phyloP scores from a whole-genome alignment of 92 coral and sea anemone species.

The Muricea muricata region DNA sequence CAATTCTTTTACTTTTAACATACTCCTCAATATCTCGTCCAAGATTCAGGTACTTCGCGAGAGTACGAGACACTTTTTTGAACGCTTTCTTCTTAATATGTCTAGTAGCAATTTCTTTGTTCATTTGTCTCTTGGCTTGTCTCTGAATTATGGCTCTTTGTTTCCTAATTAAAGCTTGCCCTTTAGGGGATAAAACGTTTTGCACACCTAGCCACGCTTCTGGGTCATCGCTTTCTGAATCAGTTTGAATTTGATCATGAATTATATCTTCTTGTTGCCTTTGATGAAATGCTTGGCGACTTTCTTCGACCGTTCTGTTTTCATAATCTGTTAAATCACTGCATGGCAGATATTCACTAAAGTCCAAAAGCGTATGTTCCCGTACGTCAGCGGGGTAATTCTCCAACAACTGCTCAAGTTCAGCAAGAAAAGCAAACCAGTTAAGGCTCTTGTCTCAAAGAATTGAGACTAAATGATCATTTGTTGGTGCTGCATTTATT shows the following conservation, averaged over 20 bases:
- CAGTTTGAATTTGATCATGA: too few relatives aligned
- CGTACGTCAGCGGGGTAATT: conserved; percentile 36
- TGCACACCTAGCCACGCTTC: conserved; percentile 67
- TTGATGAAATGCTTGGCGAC: too few relatives aligned
- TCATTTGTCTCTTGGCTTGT: too few relatives aligned
- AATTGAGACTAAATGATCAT: too few relatives aligned
- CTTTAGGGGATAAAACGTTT: conserved; percentile 35
- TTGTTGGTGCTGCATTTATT: too few relatives aligned
- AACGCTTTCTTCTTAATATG: conserved; percentile 49
- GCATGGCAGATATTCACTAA: conserved; percentile 46
- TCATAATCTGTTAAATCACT: conserved; percentile 65
- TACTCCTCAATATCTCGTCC: conserved; percentile 73
- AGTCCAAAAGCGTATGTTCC: conserved; percentile 59
- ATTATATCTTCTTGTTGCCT: too few relatives aligned
- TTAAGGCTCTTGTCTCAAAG: too few relatives aligned
- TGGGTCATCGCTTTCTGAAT: too few relatives aligned
- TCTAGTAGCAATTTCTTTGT: too few relatives aligned
- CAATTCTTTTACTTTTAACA: conserved; percentile 60
- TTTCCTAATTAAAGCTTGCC: too few relatives aligned
- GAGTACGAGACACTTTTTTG: conserved; percentile 63
- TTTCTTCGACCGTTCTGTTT: conserved; percentile 56
- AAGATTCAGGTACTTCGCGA: conserved; percentile 59
- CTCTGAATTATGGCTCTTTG: too few relatives aligned
- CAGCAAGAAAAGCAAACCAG: too few relatives aligned
- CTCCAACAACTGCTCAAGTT: conserved; percentile 16